phyloP scores from a whole-genome alignment of 1,140 invertebrate species.

The Bombus picipes region DNA sequence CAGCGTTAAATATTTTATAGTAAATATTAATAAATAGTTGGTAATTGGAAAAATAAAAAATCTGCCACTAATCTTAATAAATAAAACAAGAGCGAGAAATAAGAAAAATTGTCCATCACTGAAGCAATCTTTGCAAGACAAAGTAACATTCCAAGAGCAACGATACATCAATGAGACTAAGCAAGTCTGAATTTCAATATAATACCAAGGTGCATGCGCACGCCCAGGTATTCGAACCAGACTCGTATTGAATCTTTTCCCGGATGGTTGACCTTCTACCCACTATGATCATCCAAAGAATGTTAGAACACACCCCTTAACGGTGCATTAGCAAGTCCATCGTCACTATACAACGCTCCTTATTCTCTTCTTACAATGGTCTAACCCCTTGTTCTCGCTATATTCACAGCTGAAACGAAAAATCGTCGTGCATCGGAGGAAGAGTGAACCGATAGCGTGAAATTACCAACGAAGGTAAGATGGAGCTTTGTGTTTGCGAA shows the following conservation, averaged over 20 bases:
- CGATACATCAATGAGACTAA: neutral
- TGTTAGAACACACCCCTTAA: constrained; percentile 47
- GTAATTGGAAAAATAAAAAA: no score
- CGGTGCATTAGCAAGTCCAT: constrained; percentile 34
- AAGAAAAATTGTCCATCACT: neutral
- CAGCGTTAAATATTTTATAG: no score
- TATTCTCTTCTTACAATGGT: neutral
- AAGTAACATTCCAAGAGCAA: neutral
- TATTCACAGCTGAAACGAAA: neutral
- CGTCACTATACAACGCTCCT: neutral
- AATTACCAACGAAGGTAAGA: neutral
- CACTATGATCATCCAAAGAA: constrained; percentile 35
- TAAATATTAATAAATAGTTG: no score
- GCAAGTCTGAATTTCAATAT: constrained; percentile 1
- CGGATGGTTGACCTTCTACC: constrained; percentile 15
- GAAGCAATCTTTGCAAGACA: neutral
- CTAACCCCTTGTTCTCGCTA: neutral
- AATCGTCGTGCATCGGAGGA: neutral
- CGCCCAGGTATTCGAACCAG: neutral
- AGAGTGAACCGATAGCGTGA: neutral
- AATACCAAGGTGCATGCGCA: neutral
- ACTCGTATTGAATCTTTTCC: neutral
- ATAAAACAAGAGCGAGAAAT: neutral
- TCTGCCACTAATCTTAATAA: no score
- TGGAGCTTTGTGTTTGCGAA: no score